phyloP scores from a whole-genome alignment of 2,797 vertebrate species.

The Hydrolagus colliei region DNA sequence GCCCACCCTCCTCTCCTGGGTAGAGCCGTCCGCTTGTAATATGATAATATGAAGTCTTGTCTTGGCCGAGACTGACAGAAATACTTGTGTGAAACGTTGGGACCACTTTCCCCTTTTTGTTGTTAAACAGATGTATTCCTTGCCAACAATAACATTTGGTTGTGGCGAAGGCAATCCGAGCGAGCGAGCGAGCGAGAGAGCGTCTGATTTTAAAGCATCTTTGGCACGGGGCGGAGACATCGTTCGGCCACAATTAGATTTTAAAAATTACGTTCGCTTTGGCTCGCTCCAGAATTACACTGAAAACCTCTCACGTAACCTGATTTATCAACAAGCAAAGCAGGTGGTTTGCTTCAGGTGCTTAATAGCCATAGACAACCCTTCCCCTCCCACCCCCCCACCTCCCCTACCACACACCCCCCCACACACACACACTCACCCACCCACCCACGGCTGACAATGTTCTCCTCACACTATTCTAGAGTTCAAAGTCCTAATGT shows the following conservation, averaged over 20 bases:
- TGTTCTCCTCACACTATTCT: too few species aligned
- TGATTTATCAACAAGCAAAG: neutral
- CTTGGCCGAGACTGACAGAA: conserved; percentile 10
- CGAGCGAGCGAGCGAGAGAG: too few species aligned
- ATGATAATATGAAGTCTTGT: neutral
- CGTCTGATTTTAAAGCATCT: neutral
- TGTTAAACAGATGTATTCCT: neutral
- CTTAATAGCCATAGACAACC: neutral
- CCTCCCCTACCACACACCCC: too few species aligned
- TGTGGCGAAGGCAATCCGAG: too few species aligned
- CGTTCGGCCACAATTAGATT: neutral
- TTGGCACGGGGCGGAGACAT: neutral
- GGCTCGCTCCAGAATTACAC: neutral
- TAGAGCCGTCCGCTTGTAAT: neutral
- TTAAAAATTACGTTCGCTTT: neutral
- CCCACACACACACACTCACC: too few species aligned
- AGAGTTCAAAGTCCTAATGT: too few species aligned
- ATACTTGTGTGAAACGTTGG: conserved; percentile 11
- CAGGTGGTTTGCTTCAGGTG: neutral
- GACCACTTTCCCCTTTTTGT: neutral
- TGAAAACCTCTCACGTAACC: neutral
- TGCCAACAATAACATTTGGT: conserved; percentile 20
- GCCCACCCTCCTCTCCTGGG: neutral
- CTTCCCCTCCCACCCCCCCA: neutral
- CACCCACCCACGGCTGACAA: too few species aligned